Conservation (phyloP, 1,140 invertebrate species). For the Euglossa dilemma region DNA sequence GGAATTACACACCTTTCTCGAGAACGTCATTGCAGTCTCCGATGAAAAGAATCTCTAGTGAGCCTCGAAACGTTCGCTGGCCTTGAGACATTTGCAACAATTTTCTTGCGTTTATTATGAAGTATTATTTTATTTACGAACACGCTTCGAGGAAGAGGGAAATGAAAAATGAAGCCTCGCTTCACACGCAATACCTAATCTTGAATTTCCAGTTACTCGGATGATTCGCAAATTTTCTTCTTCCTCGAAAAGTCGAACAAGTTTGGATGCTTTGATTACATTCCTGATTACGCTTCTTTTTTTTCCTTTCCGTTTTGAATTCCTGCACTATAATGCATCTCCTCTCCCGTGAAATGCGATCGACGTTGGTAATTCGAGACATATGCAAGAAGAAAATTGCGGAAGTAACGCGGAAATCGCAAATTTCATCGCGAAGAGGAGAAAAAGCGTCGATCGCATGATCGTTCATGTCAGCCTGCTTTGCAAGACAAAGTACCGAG, state of each 20-base stretch:
- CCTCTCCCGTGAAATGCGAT: conserved; percentile 21
- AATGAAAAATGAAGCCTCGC: not conserved
- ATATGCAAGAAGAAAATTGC: not conserved
- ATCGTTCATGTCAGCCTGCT: conserved; percentile 49
- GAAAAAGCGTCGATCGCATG: conserved; percentile 47
- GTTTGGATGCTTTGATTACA: conserved; percentile 20
- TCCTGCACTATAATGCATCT: conserved; percentile 44
- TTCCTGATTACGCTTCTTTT: conserved; percentile 26
- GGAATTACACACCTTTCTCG: not conserved
- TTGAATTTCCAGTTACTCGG: too few relatives aligned
- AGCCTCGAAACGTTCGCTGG: not conserved
- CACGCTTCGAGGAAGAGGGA: not conserved
- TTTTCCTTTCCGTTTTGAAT: not conserved
- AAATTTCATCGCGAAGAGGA: not conserved
- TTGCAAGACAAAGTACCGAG: conserved; percentile 37
- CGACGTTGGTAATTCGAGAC: not conserved
- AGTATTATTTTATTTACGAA: not conserved
- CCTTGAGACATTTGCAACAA: not conserved
- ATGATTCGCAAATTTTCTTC: not conserved
- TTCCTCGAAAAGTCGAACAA: not conserved
- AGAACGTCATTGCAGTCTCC: not conserved
- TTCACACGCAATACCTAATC: too few relatives aligned
- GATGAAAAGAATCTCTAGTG: not conserved
- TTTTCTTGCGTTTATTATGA: conserved; percentile 7
- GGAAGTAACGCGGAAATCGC: not conserved